Conservation (phyloP, 2,888 invertebrate genomes). For the Nematopogon swammerdamellus region DNA sequence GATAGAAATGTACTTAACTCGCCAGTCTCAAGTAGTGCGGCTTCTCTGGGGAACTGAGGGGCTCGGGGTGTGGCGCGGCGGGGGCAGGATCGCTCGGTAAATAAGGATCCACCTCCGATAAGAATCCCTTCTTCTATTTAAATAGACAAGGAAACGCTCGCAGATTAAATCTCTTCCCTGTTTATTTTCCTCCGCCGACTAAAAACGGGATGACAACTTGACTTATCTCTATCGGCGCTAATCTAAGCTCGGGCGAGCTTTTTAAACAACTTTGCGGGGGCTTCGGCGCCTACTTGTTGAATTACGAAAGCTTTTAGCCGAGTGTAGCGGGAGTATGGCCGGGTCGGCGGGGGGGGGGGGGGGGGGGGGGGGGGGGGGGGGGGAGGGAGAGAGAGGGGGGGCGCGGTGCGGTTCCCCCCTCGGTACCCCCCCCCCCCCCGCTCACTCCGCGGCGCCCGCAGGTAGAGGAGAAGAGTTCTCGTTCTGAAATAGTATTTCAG, state of each 20-base stretch:
- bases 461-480: too few relatives aligned
- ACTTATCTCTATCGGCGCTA: slow-evolving; percentile 35
- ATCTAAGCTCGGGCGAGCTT: slow-evolving; percentile 34
- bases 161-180: slow-evolving; percentile 44
- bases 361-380: background rate
- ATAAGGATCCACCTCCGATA: slow-evolving; percentile 39
- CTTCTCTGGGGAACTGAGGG: too few relatives aligned
- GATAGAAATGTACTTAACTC: too few relatives aligned
- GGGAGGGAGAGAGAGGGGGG: too few relatives aligned
- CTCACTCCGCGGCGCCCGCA: too few relatives aligned
- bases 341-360: slow-evolving; percentile 1
- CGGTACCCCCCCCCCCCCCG: too few relatives aligned
- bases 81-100: slow-evolving; percentile 39
- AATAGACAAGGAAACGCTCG: slow-evolving; percentile 45
- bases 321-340: background rate
- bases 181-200: slow-evolving; percentile 39
- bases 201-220: slow-evolving; percentile 37
- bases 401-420: too few relatives aligned
- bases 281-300: slow-evolving; percentile 12
- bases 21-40: too few relatives aligned
- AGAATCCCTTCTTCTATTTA: slow-evolving; percentile 45
- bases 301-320: slow-evolving; percentile 36
- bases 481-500: too few relatives aligned
- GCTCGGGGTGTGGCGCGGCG: too few relatives aligned
- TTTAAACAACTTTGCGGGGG: slow-evolving; percentile 31